Evolutionary conservation across 1,140 invertebrate species (phyloP).

Genomic region (Dendrolimus kikuchii): DNA sequence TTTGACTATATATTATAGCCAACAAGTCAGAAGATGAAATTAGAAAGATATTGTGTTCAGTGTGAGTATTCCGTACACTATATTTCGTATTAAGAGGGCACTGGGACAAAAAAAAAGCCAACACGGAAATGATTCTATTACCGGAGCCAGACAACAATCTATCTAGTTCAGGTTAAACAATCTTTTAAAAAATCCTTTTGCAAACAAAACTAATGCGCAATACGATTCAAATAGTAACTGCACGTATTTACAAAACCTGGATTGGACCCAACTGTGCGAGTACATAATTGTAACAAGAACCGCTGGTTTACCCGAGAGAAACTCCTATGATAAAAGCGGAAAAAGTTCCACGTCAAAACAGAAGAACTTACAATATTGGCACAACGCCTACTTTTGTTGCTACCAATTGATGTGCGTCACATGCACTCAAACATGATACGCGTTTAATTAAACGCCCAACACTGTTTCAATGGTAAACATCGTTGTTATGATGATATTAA

Average conservation of each 20-base stretch:
- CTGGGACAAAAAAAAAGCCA: conserved; percentile 8
- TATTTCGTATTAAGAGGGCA: conserved; percentile 6
- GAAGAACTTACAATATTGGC: conserved; percentile 17
- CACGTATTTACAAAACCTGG: background rate
- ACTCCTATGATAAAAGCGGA: background rate
- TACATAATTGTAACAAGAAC: too few species aligned
- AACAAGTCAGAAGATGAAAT: too few species aligned
- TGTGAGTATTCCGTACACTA: too few species aligned
- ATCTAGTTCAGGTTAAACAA: conserved; percentile 1
- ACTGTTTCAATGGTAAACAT: conserved; percentile 18
- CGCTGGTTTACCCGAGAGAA: background rate
- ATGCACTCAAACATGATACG: conserved; percentile 14
- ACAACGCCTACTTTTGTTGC: conserved; percentile 6
- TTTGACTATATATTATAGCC: too few species aligned
- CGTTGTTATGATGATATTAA: conserved; percentile 12
- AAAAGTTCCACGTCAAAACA: conserved; percentile 7
- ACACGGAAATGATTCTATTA: conserved; percentile 5
- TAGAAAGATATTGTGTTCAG: too few species aligned
- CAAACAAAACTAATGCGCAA: background rate
- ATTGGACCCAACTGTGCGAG: too few species aligned
- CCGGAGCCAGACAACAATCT: background rate
- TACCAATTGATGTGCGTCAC: conserved; percentile 19
- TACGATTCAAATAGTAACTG: background rate
- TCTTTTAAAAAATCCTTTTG: conserved; percentile 1
- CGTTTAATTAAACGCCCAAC: conserved; percentile 23